Evolutionary conservation across 2,113 vertebrate genomes (phyloP).

Genomic region (Onychostoma macrolepis): DNA sequence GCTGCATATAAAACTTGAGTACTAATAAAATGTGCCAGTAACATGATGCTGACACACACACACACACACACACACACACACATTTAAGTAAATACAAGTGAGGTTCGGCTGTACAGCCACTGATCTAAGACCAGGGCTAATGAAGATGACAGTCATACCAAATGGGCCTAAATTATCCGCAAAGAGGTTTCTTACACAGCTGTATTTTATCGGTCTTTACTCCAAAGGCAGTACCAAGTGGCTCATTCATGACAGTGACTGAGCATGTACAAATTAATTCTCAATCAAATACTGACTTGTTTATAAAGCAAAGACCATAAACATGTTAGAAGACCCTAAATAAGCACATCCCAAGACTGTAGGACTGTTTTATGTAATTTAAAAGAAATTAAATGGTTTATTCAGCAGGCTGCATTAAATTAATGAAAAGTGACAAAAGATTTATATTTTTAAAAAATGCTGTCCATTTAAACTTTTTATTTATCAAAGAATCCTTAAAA

Average conservation of each 20-base stretch:
- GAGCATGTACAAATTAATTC: not conserved
- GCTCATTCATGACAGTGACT: not conserved
- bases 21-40: conserved; percentile 19
- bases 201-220: not conserved
- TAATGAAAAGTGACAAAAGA: not conserved
- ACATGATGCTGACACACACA: not conserved
- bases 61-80: not conserved
- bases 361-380: not conserved
- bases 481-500: not conserved
- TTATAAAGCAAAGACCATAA: not conserved
- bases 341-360: not conserved
- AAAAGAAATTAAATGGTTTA: too few relatives aligned
- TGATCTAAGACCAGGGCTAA: conserved; percentile 13
- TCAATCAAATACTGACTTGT: not conserved
- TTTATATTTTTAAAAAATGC: not conserved
- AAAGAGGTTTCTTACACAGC: not conserved
- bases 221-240: not conserved
- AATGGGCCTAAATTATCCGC: not conserved
- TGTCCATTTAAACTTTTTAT: not conserved
- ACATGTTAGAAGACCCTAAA: not conserved
- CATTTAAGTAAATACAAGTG: not conserved
- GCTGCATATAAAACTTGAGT: not conserved
- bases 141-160: not conserved
- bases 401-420: not conserved
- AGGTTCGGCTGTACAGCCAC: not conserved